These are phyloP conservation scores for Astyanax mexicanus DNA, from an alignment of 2,797 vertebrate genomes.

Conservation along the genomic window DNA sequence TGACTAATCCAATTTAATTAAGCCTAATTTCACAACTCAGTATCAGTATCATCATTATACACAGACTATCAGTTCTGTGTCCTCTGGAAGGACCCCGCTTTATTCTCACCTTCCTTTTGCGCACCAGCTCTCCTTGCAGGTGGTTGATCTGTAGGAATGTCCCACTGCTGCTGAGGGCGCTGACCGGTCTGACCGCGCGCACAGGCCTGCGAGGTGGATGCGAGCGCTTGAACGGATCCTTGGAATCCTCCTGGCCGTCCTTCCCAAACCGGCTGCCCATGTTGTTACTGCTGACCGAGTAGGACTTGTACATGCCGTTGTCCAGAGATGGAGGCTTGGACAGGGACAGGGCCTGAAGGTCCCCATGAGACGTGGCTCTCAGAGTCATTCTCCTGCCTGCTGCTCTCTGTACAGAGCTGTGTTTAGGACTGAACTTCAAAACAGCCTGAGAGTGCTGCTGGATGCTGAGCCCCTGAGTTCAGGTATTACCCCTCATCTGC, in stretches of 20 bases:
- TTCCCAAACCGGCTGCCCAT: conserved; percentile 58
- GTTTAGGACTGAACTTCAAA: background rate
- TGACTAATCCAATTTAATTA: background rate
- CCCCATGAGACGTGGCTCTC: conserved; percentile 74
- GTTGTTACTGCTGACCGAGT: conserved; percentile 74
- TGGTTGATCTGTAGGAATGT: conserved; percentile 77
- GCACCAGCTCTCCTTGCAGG: conserved; percentile 80
- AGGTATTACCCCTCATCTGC: background rate
- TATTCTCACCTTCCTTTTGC: conserved; percentile 76
- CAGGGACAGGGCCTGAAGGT: conserved; percentile 68
- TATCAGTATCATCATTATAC: background rate
- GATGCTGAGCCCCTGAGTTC: conserved; percentile 19
- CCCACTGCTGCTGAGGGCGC: conserved; percentile 65
- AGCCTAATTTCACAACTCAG: background rate
- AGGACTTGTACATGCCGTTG: conserved; percentile 64
- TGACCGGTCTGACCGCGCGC: conserved; percentile 72
- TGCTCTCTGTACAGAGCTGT: conserved; percentile 16
- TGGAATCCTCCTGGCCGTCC: conserved; percentile 65
- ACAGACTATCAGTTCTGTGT: background rate
- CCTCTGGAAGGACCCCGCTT: background rate
- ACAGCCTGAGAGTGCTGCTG: conserved; percentile 26
- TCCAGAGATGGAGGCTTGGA: conserved; percentile 62
- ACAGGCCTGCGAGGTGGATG: conserved; percentile 65
- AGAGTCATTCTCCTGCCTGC: conserved; percentile 69
- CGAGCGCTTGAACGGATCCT: conserved; percentile 48